Base-by-base conservation (phyloP, 2,888 invertebrate genomes). In the Drosophila macrothrix region DNA sequence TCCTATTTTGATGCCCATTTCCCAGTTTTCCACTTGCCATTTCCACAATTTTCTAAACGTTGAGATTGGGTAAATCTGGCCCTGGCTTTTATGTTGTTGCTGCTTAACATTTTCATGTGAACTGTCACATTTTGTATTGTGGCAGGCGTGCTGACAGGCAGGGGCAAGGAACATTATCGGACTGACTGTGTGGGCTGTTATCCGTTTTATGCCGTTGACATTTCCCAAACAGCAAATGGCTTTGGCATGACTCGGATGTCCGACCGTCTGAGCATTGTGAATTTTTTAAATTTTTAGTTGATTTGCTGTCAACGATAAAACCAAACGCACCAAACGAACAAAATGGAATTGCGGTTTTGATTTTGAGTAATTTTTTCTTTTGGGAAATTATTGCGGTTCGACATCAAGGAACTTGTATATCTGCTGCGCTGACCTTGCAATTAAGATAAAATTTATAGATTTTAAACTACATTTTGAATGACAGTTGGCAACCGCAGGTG, bases 151-250 rank as follows among this genome's bases (percentile, higher is more conserved):
- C n/a, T 1, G n/a, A 10, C 54, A 25, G 16, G 0, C 16, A 37
- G 22, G 25, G 25, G 29, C 28, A 46, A 31, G 31, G 22, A 33
- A 28, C 14, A 25, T 14, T 3, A 50, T 25, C 46, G 37, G 55
- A 54, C 58, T 55, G 65, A 59, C 60, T 52, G 59, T 60, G 62
- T 72, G 62, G 64, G 65, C 90, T 76, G 68, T 86, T 80, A 82
- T 90, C 89, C 82, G 68, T 86, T 90, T 82, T 68, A 76, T 84
- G 90, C 68, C 87, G 69, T 76, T 78, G 90, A 80, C 89, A 78
- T 90, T 86, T 84, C 72, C 71, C 78, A 75, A 84, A 84, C 71
- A 68, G 75, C 76, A 86, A 90, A 78, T 73, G 84, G 72, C 80
- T 78, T 79, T 82, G 66, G 14, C 39, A 33, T 25, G 46, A 52